Conservation (phyloP, 2,888 invertebrate genomes). For the Timandra comae region DNA sequence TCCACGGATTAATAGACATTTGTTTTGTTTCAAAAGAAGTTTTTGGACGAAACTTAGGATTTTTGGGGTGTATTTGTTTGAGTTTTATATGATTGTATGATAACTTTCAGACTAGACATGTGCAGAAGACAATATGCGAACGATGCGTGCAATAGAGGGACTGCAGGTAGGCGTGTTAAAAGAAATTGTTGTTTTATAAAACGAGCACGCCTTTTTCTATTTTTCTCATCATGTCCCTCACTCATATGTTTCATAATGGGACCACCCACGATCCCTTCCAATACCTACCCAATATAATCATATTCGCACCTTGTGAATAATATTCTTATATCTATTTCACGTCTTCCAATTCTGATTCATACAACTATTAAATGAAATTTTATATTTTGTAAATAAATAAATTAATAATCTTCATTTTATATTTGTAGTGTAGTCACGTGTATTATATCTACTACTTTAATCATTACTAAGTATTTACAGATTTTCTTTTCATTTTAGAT, state of each 20-base stretch:
- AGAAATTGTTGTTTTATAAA: constrained; percentile 41
- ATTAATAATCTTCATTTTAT: constrained; percentile 6
- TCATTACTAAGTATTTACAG: constrained; percentile 9
- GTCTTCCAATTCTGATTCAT: constrained; percentile 25
- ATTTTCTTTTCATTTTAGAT: constrained; percentile 8
- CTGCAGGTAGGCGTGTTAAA: constrained; percentile 91
- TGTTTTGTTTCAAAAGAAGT: too few species aligned
- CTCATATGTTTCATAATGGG: constrained; percentile 50
- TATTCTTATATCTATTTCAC: constrained; percentile 54
- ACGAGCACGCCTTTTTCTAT: constrained; percentile 61
- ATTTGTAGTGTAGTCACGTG: background rate
- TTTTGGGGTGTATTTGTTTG: too few species aligned
- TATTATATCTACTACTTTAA: constrained; percentile 17
- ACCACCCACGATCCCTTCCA: constrained; percentile 45
- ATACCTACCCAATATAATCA: constrained; percentile 49
- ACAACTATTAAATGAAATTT: constrained; percentile 5
- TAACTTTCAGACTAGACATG: constrained; percentile 97
- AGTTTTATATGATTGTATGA: constrained; percentile 72
- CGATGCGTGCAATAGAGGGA: constrained; percentile 98
- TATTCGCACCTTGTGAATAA: constrained; percentile 74
- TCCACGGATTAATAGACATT: constrained; percentile 4
- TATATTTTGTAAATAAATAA: constrained; percentile 1
- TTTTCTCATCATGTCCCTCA: constrained; percentile 50
- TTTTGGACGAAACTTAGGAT: too few species aligned
- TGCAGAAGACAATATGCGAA: constrained; percentile 96